Conservation (phyloP, 2,113 vertebrate genomes). For the Calyptommatus sinebrachiatus region DNA sequence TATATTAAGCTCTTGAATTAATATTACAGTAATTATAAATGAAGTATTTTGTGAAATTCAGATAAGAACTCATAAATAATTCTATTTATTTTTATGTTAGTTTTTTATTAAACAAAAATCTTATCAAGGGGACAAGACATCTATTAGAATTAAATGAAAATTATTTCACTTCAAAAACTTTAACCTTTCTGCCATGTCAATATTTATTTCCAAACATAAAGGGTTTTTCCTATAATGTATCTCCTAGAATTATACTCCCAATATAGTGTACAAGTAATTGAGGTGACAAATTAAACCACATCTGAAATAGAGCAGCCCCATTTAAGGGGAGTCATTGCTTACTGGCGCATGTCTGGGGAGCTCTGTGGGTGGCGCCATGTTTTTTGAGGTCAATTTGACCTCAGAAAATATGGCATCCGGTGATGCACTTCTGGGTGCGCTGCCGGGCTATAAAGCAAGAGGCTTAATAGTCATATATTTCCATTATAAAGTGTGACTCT, state of each 20-base stretch:
- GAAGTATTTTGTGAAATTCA: neutral
- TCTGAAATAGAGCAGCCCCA: too few species aligned
- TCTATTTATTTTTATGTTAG: neutral
- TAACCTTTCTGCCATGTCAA: rapidly evolving
- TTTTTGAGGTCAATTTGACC: too few species aligned
- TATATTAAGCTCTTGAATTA: neutral
- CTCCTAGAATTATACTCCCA: neutral
- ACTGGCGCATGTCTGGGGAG: too few species aligned
- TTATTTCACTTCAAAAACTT: constrained; percentile 2
- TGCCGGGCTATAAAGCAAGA: too few species aligned
- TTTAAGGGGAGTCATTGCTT: too few species aligned
- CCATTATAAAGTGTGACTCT: constrained; percentile 4
- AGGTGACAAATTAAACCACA: constrained; percentile 15
- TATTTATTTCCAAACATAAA: constrained; percentile 23
- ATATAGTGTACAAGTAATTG: neutral
- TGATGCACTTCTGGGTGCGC: too few species aligned
- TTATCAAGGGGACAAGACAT: neutral
- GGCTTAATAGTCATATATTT: constrained; percentile 1
- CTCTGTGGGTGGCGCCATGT: too few species aligned
- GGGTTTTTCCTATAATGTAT: constrained; percentile 2
- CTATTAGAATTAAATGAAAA: constrained; percentile 24
- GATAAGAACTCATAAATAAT: neutral
- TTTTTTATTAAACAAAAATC: constrained; percentile 15
- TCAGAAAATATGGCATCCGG: too few species aligned
- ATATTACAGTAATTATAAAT: neutral